Evolutionary conservation across 2,113 vertebrate genomes (phyloP), one percentile per base, ranked within the genome.

Genomic region (Phaethornis superciliosus): DNA sequence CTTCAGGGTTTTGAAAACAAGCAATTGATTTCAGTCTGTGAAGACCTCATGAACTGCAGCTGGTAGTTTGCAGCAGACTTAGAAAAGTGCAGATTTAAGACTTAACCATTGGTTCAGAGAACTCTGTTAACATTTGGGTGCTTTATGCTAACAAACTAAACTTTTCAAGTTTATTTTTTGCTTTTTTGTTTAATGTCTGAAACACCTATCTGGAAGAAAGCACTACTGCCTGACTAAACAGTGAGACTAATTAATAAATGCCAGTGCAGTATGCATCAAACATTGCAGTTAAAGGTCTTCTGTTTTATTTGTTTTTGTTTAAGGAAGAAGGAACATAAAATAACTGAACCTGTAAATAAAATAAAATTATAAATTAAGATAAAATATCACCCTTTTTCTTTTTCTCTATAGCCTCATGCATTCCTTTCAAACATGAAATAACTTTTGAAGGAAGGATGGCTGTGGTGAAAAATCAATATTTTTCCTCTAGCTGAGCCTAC

Each of bases 381-480:
- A 93, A 94, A 93, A 88, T 93, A 90, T 71, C 76, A 77, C 10
- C 17, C 51, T 82, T 89, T 94, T 93, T 89, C 93, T 90, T 88
- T 88, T 86, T 68, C 93, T 91, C 75, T 86, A 54, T 59, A 93
- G 95, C 78, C 75, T 92, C 90, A 93, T 68, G 62, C 81, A 90
- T 93, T 96, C 88, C 94, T 96, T 97, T 96, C 91, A 87, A 96
- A 97, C 90, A 94, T 95, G 92, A 97, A 96, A 96, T 93, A 95
- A 95, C 95, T 94, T 97, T 95, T 96, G 97, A 97, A 93, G 90
- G 89, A 90, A 87, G 91, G 93, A 94, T 65, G 64, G 93, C 96
- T 95, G 91, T 80, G 88, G 93, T 96, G 94, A 95, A 96, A 96
- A 96, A 97, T 97, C 96, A 95, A 92, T 97, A 95, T 77, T 95